A percentile compares a stretch with the other conserved stretches of the same genome.
phyloP scores from a whole-genome alignment of 2,888 invertebrate species.

The Drosophila barbarae region DNA sequence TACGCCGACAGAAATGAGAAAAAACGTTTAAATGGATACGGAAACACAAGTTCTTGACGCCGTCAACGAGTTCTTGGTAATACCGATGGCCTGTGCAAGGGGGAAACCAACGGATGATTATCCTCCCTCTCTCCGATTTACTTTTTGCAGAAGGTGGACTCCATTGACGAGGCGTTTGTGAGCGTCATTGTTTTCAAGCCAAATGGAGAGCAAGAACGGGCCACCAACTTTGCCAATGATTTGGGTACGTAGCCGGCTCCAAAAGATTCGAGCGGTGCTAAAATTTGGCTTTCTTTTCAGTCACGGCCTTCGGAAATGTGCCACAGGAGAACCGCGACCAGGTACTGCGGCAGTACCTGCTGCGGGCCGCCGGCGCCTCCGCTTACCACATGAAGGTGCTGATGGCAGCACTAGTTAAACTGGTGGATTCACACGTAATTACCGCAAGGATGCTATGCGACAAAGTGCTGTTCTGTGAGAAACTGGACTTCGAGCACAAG shows the following conservation, averaged over 20 bases:
- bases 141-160: slow-evolving; percentile 85
- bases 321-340: slow-evolving; percentile 87
- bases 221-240: slow-evolving; percentile 85
- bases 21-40: slow-evolving; percentile 58
- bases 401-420: slow-evolving; percentile 86
- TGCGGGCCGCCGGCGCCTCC: slow-evolving; percentile 86
- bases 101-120: not conserved
- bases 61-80: slow-evolving; percentile 74
- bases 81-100: not conserved
- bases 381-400: slow-evolving; percentile 88
- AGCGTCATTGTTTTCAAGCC: slow-evolving; percentile 90
- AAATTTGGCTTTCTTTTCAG: slow-evolving; percentile 59
- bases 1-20: slow-evolving; percentile 43
- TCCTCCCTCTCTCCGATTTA: not conserved
- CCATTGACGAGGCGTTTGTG: slow-evolving; percentile 93
- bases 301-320: slow-evolving; percentile 84
- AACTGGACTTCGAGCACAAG: slow-evolving; percentile 88
- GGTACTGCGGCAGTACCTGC: slow-evolving; percentile 87
- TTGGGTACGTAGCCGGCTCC: slow-evolving; percentile 79
- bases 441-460: slow-evolving; percentile 93
- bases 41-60: slow-evolving; percentile 74
- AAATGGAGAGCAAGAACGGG: slow-evolving; percentile 85
- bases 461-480: slow-evolving; percentile 89
- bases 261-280: not conserved
- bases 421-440: slow-evolving; percentile 86